Base-by-base conservation (phyloP, 2,888 invertebrate species). In the Calameuta filiformis region DNA sequence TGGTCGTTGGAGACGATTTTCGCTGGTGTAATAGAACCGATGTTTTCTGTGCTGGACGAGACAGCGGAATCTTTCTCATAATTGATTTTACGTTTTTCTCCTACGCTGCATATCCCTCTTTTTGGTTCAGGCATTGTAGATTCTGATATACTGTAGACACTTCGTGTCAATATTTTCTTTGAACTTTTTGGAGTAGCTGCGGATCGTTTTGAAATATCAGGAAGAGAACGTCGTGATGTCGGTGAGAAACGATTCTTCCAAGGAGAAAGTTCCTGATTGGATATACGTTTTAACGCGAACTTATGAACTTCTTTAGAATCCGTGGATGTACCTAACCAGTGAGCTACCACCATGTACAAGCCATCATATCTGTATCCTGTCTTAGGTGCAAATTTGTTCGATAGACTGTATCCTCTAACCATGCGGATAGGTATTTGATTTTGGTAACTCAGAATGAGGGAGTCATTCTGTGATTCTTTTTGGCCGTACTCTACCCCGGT, bases 361-460 rank as follows among this genome's bases (percentile, higher is more conserved):
- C 91, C 91, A 73, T 91, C 91, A 56, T 91, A 91, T 15, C 91
- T 85, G 12, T 89, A 88, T 11, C 91, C 91, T 1, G 91, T 90
- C 83, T 89, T 89, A 12, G 91, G 91, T 2, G 91, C 90, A 75
- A 85, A 90, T 37, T 85, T 80, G 69, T 90, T 89, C 4, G 86
- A 82, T 2, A 90, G 80, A 84, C 88, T 88, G 78, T 88, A 90
- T 76, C 90, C 87, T 76, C 91, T 86, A 3, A 91, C 84, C 37
- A 91, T 79, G 68, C 91, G 82, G n/a, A 91, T 71, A 3, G 91
- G 91, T 69, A 91, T 85, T 71, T 86, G 86, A 79, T 87, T 87
- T 30, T 87, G 84, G 68, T 87, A 89, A 76, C 88, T 91, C 30
- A 82, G 80, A 23, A 88, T 75, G 0, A 91, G 81, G 0, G 90